Evolutionary conservation across 2,113 vertebrate species (phyloP).

Genomic region (Rhinichthys klamathensis): DNA sequence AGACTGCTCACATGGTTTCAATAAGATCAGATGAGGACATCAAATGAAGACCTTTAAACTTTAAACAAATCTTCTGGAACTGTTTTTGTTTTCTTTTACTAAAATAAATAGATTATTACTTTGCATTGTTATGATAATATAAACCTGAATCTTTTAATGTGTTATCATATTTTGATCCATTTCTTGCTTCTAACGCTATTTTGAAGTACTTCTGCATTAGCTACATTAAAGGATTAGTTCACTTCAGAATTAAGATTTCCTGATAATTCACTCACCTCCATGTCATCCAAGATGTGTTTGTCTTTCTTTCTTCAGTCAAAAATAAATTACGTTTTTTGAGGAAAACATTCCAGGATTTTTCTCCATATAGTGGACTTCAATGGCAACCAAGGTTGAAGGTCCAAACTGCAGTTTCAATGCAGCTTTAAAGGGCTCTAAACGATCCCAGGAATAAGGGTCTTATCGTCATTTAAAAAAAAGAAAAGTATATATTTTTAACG

Average conservation of each 20-base stretch:
- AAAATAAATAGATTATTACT: conserved; percentile 16
- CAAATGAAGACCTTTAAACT: conserved; percentile 51
- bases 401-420: too few species aligned
- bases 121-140: neutral
- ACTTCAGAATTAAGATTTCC: too few species aligned
- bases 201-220: neutral
- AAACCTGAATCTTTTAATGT: neutral
- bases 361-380: too few species aligned
- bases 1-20: conserved; percentile 55
- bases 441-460: neutral
- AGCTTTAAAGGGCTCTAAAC: too few species aligned
- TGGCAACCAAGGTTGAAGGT: too few species aligned
- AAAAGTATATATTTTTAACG: too few species aligned
- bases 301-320: neutral
- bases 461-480: neutral
- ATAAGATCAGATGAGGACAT: conserved; percentile 53
- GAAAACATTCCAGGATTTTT: neutral
- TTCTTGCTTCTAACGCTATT: neutral
- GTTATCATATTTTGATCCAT: neutral
- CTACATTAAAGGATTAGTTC: neutral
- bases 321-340: neutral
- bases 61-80: conserved; percentile 46
- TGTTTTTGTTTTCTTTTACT: conserved; percentile 6
- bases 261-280: neutral
- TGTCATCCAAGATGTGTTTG: neutral